These are phyloP conservation scores for Galagoides demidoff DNA, from an alignment of 2,797 vertebrate species.

Conservation along the genomic window DNA sequence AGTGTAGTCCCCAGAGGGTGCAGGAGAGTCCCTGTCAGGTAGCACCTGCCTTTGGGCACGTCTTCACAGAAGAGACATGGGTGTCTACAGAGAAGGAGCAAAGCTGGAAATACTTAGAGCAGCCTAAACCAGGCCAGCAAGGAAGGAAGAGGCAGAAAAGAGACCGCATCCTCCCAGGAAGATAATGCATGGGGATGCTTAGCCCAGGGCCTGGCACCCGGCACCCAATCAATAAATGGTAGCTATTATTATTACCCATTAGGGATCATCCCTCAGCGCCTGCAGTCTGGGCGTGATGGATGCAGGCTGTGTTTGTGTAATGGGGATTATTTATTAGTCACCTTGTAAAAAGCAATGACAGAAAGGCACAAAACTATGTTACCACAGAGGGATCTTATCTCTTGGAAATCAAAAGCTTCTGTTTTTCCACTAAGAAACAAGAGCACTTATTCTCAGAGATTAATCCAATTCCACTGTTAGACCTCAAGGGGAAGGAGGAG, in stretches of 20 bases:
- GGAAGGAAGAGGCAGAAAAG: not conserved
- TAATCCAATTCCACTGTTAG: conserved; percentile 57
- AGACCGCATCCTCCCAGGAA: conserved; percentile 16
- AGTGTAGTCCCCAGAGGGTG: not conserved
- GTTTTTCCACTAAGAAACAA: conserved; percentile 66
- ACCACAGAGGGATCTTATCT: conserved; percentile 75
- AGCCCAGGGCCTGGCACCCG: conserved; percentile 7
- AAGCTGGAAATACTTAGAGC: not conserved
- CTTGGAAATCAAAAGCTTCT: conserved; percentile 70
- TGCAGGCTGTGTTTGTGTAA: conserved; percentile 77
- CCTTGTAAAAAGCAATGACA: conserved; percentile 79
- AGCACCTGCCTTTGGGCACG: not conserved
- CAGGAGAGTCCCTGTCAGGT: not conserved
- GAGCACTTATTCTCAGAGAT: conserved; percentile 60
- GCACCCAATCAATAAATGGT: conserved; percentile 72
- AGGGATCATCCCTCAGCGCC: conserved; percentile 75
- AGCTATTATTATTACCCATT: conserved; percentile 78
- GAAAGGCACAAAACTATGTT: conserved; percentile 70
- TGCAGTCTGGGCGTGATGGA: conserved; percentile 68
- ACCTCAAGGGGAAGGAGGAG: conserved; percentile 41
- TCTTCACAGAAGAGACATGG: not conserved
- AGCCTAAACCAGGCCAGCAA: not conserved
- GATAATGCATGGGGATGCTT: conserved; percentile 49
- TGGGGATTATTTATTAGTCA: conserved; percentile 81
- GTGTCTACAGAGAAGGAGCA: not conserved